Percentiles rank a stretch among this genome's conserved stretches.
Evolutionary conservation across 2,888 invertebrate species (phyloP).

Genomic region (Globia sparganii): DNA sequence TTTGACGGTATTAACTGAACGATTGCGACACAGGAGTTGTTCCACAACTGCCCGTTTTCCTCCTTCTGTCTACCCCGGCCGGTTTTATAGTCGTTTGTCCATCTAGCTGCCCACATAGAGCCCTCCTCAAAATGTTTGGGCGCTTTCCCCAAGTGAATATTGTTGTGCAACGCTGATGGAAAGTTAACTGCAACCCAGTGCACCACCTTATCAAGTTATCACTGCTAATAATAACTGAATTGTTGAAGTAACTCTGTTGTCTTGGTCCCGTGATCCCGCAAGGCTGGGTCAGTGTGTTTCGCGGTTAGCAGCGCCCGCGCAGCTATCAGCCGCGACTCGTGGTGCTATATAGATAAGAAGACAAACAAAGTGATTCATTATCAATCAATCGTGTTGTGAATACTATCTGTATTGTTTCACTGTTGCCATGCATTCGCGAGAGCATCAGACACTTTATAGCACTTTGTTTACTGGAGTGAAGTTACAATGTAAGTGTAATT

Average conservation of each 20-base stretch:
- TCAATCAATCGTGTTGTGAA: slow-evolving; percentile 31
- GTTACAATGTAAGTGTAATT: background rate
- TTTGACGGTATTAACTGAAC: no score
- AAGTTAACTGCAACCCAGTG: background rate
- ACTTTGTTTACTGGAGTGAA: background rate
- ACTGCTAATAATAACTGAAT: background rate
- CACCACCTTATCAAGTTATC: slow-evolving; percentile 1
- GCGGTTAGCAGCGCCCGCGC: slow-evolving; percentile 35
- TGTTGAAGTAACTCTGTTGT: background rate
- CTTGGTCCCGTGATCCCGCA: slow-evolving; percentile 30
- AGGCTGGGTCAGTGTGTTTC: slow-evolving; percentile 53
- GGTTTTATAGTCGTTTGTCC: no score
- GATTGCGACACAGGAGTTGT: no score
- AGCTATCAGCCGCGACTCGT: slow-evolving; percentile 33
- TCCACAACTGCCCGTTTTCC: no score
- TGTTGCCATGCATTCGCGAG: slow-evolving; percentile 21
- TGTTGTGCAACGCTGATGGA: slow-evolving; percentile 1
- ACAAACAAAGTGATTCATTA: slow-evolving; percentile 23
- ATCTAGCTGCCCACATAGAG: no score
- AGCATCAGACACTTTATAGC: slow-evolving; percentile 3
- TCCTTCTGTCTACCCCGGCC: no score
- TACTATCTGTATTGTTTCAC: slow-evolving; percentile 31
- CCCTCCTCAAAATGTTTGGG: background rate
- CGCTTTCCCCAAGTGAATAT: background rate
- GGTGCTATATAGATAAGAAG: slow-evolving; percentile 19